A percentile compares a stretch with the other conserved stretches of the same genome.
Evolutionary conservation across 92 coral and sea anemone species (phyloP).

Genomic region (Porites lobata): DNA sequence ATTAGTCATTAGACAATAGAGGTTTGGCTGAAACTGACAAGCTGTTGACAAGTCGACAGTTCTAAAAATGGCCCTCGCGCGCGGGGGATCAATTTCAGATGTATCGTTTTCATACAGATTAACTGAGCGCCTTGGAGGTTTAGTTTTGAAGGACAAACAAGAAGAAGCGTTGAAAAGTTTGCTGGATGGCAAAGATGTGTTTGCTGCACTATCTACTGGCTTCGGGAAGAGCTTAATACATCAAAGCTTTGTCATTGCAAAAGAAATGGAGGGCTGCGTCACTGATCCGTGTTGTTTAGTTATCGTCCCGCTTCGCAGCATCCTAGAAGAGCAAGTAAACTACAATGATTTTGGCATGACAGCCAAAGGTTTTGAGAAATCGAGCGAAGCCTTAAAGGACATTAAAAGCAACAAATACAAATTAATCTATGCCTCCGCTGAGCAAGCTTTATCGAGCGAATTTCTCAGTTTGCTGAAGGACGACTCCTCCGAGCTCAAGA

Average conservation of each 20-base stretch:
- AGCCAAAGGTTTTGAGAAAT: not conserved
- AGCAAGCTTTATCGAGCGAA: not conserved
- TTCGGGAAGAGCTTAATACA: not conserved
- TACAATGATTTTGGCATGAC: not conserved
- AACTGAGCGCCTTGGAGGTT: not conserved
- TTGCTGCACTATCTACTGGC: slow-evolving; percentile 2
- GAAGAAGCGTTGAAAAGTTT: not conserved
- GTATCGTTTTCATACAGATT: not conserved
- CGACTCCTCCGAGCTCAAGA: not conserved
- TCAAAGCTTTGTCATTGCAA: slow-evolving; percentile 5
- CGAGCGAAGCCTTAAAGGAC: too few species aligned
- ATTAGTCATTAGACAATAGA: too few species aligned
- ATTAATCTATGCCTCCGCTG: not conserved
- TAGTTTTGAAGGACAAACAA: slow-evolving; percentile 13
- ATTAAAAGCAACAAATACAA: too few species aligned
- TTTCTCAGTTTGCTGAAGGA: slow-evolving; percentile 3
- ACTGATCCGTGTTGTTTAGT: not conserved
- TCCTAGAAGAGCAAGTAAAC: not conserved
- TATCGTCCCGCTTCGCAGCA: not conserved
- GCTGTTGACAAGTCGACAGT: too few species aligned
- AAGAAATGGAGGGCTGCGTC: not conserved
- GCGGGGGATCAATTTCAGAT: too few species aligned
- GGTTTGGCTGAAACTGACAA: too few species aligned
- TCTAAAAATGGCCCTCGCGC: too few species aligned
- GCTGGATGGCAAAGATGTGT: slow-evolving; percentile 1